Percentiles rank a stretch among this genome's conserved stretches.
Conservation (phyloP, 2,888 invertebrate genomes). For the Oconnorella tubifera region DNA sequence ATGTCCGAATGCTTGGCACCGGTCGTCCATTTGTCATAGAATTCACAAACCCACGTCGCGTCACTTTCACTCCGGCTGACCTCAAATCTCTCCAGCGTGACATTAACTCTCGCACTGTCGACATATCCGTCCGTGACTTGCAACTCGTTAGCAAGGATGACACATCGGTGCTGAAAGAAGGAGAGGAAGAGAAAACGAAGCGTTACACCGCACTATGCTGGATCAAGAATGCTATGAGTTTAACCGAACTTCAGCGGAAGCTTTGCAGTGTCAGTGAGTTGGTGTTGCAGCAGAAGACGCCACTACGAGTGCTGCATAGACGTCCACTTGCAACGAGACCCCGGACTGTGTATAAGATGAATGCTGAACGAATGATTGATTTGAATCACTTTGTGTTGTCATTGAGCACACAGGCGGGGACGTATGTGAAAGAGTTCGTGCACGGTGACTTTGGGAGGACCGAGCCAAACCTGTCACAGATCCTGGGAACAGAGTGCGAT, state of each 20-base stretch:
- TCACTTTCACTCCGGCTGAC: slow-evolving; percentile 58
- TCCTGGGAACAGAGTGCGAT: slow-evolving; percentile 70
- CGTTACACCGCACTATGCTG: slow-evolving; percentile 72
- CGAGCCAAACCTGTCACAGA: slow-evolving; percentile 68
- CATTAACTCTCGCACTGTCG: slow-evolving; percentile 59
- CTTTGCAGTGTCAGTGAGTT: slow-evolving; percentile 59
- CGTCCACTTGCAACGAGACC: slow-evolving; percentile 71
- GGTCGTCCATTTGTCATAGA: slow-evolving; percentile 92
- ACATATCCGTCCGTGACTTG: slow-evolving; percentile 64
- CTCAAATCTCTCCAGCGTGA: slow-evolving; percentile 62
- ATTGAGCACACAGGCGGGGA: slow-evolving; percentile 78
- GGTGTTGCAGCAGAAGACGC: slow-evolving; percentile 76
- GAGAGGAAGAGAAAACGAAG: slow-evolving; percentile 85
- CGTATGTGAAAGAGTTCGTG: slow-evolving; percentile 92
- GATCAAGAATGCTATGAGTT: slow-evolving; percentile 22
- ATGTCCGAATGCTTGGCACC: slow-evolving; percentile 77
- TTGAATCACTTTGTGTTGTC: slow-evolving; percentile 63
- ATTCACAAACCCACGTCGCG: slow-evolving; percentile 63
- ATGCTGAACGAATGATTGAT: slow-evolving; percentile 53
- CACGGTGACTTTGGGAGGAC: slow-evolving; percentile 94
- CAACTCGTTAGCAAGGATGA: slow-evolving; percentile 69
- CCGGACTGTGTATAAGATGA: slow-evolving; percentile 62
- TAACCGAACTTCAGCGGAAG: slow-evolving; percentile 39
- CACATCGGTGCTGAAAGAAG: slow-evolving; percentile 69
- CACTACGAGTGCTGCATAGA: slow-evolving; percentile 79